These are phyloP conservation scores for Scarus forsteni DNA, from an alignment of 2,797 vertebrate species.

Conservation along the genomic window DNA sequence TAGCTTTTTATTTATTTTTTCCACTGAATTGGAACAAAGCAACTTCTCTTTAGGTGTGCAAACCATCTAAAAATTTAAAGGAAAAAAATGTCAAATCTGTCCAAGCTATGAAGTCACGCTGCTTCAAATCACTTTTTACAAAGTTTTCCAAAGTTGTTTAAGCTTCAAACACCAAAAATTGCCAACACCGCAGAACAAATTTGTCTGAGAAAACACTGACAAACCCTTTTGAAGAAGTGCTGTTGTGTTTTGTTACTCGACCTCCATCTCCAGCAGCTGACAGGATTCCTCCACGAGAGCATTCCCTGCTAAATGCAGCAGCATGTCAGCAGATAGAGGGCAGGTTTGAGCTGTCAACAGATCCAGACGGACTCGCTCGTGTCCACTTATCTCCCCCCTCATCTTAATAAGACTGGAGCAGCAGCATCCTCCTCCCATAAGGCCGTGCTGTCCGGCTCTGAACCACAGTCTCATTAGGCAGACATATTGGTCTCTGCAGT, in stretches of 20 bases:
- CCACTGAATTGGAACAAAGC: no score
- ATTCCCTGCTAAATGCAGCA: background rate
- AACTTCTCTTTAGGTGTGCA: no score
- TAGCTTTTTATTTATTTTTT: no score
- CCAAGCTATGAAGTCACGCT: no score
- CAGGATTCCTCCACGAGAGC: background rate
- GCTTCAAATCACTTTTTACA: no score
- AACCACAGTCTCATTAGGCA: conserved; percentile 49
- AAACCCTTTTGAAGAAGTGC: background rate
- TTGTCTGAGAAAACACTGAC: background rate
- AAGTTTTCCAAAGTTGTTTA: background rate
- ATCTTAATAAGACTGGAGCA: conserved; percentile 50
- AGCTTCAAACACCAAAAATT: background rate
- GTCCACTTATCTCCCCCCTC: conserved; percentile 45
- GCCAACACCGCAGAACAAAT: background rate
- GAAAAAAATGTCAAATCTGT: no score
- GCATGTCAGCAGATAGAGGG: conserved; percentile 14
- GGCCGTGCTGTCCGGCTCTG: conserved; percentile 25
- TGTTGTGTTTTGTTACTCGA: background rate
- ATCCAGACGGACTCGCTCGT: conserved; percentile 17
- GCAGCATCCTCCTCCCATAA: conserved; percentile 33
- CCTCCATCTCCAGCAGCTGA: background rate
- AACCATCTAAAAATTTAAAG: no score
- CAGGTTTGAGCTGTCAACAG: conserved; percentile 16
- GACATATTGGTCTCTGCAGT: conserved; percentile 30